Conservation (phyloP, 2,797 vertebrate species). For the Dermochelys coriacea region DNA sequence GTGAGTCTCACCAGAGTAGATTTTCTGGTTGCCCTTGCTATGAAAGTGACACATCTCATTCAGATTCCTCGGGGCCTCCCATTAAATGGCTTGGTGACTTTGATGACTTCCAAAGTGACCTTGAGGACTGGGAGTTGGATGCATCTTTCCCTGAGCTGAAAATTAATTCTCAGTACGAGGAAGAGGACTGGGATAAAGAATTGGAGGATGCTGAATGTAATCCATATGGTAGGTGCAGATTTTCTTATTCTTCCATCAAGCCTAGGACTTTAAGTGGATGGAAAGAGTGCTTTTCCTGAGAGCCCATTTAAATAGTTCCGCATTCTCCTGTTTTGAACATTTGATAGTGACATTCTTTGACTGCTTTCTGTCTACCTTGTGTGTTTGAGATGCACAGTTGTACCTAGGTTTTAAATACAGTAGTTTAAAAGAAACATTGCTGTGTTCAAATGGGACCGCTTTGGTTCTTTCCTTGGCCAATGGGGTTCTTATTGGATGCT, state of each 20-base stretch:
- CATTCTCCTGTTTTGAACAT: not conserved
- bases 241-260: not conserved
- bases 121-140: constrained; percentile 19
- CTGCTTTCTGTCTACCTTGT: not conserved
- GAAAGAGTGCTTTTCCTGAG: not conserved
- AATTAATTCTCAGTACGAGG: not conserved
- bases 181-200: constrained; percentile 83
- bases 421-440: not conserved
- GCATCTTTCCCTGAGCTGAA: constrained; percentile 20
- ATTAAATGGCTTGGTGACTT: fast-evolving
- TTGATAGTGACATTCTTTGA: not conserved
- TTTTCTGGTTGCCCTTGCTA: not conserved
- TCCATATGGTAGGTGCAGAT: constrained; percentile 77
- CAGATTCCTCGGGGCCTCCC: not conserved
- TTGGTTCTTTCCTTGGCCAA: not conserved
- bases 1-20: not conserved
- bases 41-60: not conserved
- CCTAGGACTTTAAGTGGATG: not conserved
- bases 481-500: not conserved
- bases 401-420: not conserved
- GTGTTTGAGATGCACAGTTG: not conserved
- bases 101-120: constrained; percentile 41
- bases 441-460: not conserved
- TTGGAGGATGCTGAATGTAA: constrained; percentile 59
- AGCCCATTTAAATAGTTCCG: not conserved